phyloP scores from a whole-genome alignment of 2,113 vertebrate genomes.

The Microcebus murinus region DNA sequence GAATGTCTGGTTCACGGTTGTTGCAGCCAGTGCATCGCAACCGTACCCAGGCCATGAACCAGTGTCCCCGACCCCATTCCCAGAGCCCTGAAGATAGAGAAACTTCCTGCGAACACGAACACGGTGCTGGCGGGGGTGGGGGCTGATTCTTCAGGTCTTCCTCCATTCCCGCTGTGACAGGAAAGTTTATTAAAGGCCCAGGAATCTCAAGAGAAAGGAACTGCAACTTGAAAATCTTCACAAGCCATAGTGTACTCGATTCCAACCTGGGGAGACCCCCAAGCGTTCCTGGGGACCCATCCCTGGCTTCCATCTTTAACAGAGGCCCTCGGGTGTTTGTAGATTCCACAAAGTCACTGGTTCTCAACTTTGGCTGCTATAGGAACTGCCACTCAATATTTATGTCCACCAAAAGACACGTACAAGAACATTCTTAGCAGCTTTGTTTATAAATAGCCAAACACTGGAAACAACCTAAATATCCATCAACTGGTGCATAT shows the following conservation, averaged over 20 bases:
- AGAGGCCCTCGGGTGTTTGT: background rate
- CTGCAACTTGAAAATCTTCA: background rate
- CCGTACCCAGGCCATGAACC: background rate
- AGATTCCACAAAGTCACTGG: background rate
- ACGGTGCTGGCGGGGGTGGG: accelerated
- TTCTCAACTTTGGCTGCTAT: background rate
- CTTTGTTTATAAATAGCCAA: background rate
- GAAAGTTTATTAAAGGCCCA: background rate
- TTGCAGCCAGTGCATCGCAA: background rate
- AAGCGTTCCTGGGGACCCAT: background rate
- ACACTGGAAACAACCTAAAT: background rate
- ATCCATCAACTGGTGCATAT: background rate
- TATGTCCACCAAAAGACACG: background rate
- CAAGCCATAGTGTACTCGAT: background rate
- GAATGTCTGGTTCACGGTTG: background rate
- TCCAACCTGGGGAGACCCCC: background rate
- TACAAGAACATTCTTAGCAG: background rate
- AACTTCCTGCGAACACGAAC: too few species aligned
- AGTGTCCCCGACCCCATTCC: background rate
- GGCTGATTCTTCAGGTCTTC: background rate
- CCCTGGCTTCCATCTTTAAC: background rate
- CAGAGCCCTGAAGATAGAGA: background rate
- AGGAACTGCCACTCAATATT: background rate
- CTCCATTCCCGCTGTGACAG: background rate
- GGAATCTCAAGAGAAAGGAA: background rate